Evolutionary conservation across 2,113 vertebrate genomes (phyloP).

Genomic region (Callionymus lyra): DNA sequence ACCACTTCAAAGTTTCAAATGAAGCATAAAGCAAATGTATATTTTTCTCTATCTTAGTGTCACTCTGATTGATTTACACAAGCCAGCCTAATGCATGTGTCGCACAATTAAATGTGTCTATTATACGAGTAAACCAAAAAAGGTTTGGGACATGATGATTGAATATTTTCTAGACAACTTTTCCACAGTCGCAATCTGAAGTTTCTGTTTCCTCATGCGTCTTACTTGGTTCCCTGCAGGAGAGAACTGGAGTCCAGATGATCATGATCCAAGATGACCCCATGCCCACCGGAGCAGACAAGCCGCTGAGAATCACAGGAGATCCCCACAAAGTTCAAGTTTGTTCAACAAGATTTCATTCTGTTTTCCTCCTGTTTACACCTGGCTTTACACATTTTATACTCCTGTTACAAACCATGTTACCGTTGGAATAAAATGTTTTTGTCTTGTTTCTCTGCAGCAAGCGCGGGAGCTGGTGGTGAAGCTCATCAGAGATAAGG

Average conservation of each 20-base stretch:
- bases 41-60: no score
- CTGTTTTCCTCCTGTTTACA: slow-evolving; percentile 18
- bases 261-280: slow-evolving; percentile 98
- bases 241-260: slow-evolving; percentile 97
- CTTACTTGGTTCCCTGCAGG: slow-evolving; percentile 60
- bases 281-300: slow-evolving; percentile 92
- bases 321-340: slow-evolving; percentile 98
- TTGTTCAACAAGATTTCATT: slow-evolving; percentile 10
- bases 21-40: no score
- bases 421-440: not conserved
- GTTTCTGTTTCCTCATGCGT: slow-evolving; percentile 4
- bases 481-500: slow-evolving; percentile 95
- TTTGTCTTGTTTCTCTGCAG: slow-evolving; percentile 47
- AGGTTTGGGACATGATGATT: no score
- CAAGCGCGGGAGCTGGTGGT: slow-evolving; percentile 96
- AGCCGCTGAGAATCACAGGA: slow-evolving; percentile 94
- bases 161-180: no score
- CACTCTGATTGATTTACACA: no score
- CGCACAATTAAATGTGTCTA: no score
- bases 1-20: no score
- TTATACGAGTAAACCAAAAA: no score
- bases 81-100: no score
- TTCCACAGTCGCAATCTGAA: not conserved
- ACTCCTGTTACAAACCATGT: not conserved
- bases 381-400: slow-evolving; percentile 29